A percentile compares a stretch with the other conserved stretches of the same genome.
Evolutionary conservation across 2,888 invertebrate genomes (phyloP).

Genomic region (Amphipoea oculea): DNA sequence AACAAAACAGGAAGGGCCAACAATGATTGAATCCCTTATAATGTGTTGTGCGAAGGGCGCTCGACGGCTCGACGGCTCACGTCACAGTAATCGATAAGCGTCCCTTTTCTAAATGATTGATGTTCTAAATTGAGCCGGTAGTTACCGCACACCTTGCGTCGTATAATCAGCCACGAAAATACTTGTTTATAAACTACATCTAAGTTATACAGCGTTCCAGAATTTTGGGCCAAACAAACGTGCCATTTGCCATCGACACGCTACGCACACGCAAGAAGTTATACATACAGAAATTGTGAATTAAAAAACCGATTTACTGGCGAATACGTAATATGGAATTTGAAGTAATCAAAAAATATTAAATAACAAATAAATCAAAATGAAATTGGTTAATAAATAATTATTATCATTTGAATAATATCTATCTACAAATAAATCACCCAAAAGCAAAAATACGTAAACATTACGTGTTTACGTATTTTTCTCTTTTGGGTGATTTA

Average conservation of each 20-base stretch:
- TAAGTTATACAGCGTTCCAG: neutral
- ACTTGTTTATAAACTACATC: conserved; percentile 16
- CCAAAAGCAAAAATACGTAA: no score
- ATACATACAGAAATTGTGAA: neutral
- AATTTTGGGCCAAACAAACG: neutral
- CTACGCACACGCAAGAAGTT: no score
- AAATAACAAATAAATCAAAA: no score
- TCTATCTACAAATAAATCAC: neutral
- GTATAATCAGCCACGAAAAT: conserved; percentile 24
- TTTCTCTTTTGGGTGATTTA: neutral
- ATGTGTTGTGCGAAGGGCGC: conserved; percentile 22
- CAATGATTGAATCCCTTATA: conserved; percentile 33
- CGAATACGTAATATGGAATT: neutral
- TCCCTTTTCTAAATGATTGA: conserved; percentile 59
- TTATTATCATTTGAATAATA: neutral
- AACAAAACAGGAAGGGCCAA: conserved; percentile 33
- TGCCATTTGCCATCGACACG: no score
- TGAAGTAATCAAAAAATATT: no score
- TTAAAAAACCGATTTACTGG: neutral
- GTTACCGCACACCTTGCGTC: conserved; percentile 44
- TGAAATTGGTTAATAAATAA: no score
- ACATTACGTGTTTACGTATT: no score
- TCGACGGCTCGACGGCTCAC: conserved; percentile 8
- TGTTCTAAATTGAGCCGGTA: conserved; percentile 48
- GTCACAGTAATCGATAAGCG: conserved; percentile 52